These are phyloP conservation scores for Temnopleurus reevesii DNA, from an alignment of 53 echinoderm and acorn worm species.

Conservation along the genomic window DNA sequence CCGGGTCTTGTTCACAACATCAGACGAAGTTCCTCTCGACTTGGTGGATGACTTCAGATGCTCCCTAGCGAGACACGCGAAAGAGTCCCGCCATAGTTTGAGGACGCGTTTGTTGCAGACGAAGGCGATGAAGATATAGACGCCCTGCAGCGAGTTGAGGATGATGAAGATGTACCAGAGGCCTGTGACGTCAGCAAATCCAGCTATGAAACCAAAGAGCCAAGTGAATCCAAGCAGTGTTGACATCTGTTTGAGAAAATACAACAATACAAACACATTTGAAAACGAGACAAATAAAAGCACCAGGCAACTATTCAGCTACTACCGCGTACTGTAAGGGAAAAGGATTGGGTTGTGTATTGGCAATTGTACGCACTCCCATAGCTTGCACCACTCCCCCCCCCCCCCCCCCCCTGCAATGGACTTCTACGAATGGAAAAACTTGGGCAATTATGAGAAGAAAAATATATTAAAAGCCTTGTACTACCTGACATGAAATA, in stretches of 20 bases:
- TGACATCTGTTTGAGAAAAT: conserved; percentile 63
- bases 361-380: too few relatives aligned
- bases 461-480: too few relatives aligned
- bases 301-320: too few relatives aligned
- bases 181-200: conserved; percentile 51
- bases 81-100: conserved; percentile 60
- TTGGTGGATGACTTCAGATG: neutral
- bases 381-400: too few relatives aligned
- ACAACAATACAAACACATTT: too few relatives aligned
- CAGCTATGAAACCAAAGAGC: conserved; percentile 69
- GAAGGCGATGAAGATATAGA: conserved; percentile 62
- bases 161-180: conserved; percentile 47
- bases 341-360: too few relatives aligned
- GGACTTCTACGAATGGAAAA: too few relatives aligned
- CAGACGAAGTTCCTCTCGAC: neutral
- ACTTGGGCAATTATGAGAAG: too few relatives aligned
- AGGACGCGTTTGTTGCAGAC: conserved; percentile 63
- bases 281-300: too few relatives aligned
- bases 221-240: conserved; percentile 79
- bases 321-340: too few relatives aligned
- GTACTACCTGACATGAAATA: too few relatives aligned
- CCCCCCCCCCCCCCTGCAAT: too few relatives aligned
- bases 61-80: neutral
- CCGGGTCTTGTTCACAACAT: neutral
- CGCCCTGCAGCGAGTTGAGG: conserved; percentile 53